These are phyloP conservation scores for Polyodon spathula DNA, from an alignment of 2,113 vertebrate genomes.

Conservation along the genomic window DNA sequence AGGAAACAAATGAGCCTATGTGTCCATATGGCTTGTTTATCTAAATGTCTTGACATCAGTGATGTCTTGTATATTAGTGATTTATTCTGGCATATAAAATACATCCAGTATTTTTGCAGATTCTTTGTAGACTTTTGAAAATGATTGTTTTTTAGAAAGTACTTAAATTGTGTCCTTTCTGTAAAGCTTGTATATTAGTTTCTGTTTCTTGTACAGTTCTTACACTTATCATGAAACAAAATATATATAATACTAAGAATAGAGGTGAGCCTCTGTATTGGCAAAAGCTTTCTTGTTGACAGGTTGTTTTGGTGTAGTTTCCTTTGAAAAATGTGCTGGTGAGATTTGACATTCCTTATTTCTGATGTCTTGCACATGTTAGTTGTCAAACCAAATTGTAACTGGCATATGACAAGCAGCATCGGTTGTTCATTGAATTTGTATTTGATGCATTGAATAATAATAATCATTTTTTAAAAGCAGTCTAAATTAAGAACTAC, in stretches of 20 bases:
- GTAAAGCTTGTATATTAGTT: slow-evolving; percentile 92
- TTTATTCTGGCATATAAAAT: slow-evolving; percentile 71
- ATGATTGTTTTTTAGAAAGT: slow-evolving; percentile 59
- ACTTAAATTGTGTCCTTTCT: slow-evolving; percentile 69
- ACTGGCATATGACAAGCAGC: neutral
- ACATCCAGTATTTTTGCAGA: slow-evolving; percentile 87
- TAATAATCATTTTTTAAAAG: no score
- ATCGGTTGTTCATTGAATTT: neutral
- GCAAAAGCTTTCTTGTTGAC: neutral
- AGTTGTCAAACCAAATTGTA: neutral
- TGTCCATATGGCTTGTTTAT: slow-evolving; percentile 71
- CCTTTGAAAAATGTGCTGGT: no score
- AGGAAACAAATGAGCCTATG: slow-evolving; percentile 71
- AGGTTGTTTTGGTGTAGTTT: neutral
- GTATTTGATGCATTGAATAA: no score
- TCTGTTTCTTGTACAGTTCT: slow-evolving; percentile 86
- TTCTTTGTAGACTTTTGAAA: slow-evolving; percentile 81
- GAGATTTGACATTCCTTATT: neutral
- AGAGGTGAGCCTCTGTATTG: neutral
- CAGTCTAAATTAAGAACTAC: neutral
- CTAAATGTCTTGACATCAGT: slow-evolving; percentile 94
- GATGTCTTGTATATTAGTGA: slow-evolving; percentile 85
- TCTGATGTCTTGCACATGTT: neutral
- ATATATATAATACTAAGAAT: neutral
- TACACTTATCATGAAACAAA: slow-evolving; percentile 69